Evolutionary conservation across 1,140 invertebrate genomes (phyloP), one percentile per base, ranked within the genome.

Genomic region (Diuraphis noxia): DNA sequence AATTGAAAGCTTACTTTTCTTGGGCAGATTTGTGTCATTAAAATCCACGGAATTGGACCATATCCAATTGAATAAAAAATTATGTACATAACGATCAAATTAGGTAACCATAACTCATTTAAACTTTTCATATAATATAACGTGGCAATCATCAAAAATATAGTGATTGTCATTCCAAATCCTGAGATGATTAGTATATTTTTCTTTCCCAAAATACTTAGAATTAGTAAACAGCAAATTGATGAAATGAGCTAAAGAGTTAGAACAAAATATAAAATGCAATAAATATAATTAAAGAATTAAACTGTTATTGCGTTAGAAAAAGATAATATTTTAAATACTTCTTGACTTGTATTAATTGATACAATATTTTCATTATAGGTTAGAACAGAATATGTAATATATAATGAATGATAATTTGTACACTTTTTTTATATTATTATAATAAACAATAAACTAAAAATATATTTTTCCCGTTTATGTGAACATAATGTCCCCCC

Each of bases 61-160:
- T 41, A 88, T 41, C 87, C 87, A 38, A 88, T 77, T 13, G 87
- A 88, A 88, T 41, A 88, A 88, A 88, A 88, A 63, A 88, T 9
- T 9, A 88, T 88, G 34, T 88, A 88, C 7, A 77, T 72, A 41
- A 77, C 7, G 21, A 72, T 41, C 9, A 88, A 40, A 30, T 8
- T 34, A 25, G 41, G 8, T 49, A 56, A 87, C 46, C 46, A 52
- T 17, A 52, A 10, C 23, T 30, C 19, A 41, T 88, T n/a, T 10
- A 63, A 10, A 21, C 19, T 23, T n/a, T 41, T 41, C 52, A 34
- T 41, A 40, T 88, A 6, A 4, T 72, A 88, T 21, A 49, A 7
- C 43, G 25, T 19, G 25, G 34, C 19, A 36, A 43, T 88, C 17
- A 77, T 9, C 36, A 88, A 77, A 19, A 2, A 19, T 72, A 43